Evolutionary conservation across 1,140 invertebrate genomes (phyloP).

Genomic region (Fopius arisanus): DNA sequence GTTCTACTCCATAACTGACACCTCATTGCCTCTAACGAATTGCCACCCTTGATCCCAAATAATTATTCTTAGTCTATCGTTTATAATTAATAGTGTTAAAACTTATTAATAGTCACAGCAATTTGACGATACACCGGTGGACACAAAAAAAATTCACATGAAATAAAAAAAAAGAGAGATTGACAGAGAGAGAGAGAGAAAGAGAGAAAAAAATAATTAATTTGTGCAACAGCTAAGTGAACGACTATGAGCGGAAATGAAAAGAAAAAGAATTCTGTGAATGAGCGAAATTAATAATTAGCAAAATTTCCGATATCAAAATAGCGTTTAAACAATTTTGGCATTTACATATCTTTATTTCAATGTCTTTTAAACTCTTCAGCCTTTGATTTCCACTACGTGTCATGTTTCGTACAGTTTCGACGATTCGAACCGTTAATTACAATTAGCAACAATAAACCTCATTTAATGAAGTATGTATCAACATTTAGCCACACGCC

Average conservation of each 20-base stretch:
- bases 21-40: background rate
- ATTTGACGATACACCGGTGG: constrained; percentile 35
- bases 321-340: background rate
- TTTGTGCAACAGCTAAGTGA: constrained; percentile 2
- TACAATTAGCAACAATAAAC: background rate
- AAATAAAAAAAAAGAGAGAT: constrained; percentile 17
- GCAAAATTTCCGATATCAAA: background rate
- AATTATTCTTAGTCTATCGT: background rate
- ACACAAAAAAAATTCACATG: constrained; percentile 13
- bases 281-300: background rate
- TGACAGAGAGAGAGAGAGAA: too few species aligned
- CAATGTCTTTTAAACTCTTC: constrained; percentile 30
- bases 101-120: constrained; percentile 53
- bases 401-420: constrained; percentile 35
- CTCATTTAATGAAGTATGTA: background rate
- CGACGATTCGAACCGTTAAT: background rate
- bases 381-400: constrained; percentile 56
- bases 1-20: background rate
- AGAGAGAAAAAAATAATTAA: too few species aligned
- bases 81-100: constrained; percentile 24
- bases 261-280: background rate
- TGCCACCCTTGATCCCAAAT: background rate
- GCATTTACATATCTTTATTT: background rate
- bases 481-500: background rate
- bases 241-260: background rate